Conservation (phyloP, 2,797 vertebrate species). For the Nasua narica region DNA sequence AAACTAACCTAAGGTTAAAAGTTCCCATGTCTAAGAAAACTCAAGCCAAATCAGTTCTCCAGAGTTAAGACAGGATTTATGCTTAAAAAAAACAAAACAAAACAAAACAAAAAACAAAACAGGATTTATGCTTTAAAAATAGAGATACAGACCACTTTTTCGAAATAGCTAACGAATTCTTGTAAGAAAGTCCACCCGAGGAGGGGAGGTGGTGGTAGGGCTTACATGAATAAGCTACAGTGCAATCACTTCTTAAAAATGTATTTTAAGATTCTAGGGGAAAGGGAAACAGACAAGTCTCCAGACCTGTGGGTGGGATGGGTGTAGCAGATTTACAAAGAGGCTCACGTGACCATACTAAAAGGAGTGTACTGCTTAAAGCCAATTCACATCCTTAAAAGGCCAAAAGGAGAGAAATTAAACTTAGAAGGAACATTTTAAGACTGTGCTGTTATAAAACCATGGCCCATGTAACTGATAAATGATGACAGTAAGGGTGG, state of each 20-base stretch:
- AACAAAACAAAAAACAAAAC: too few relatives aligned
- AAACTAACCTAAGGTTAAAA: slow-evolving; percentile 5
- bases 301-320: slow-evolving; percentile 47
- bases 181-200: slow-evolving; percentile 10
- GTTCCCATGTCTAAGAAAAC: slow-evolving; percentile 44
- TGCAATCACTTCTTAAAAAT: slow-evolving; percentile 27
- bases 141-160: slow-evolving; percentile 34
- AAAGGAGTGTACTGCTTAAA: not conserved
- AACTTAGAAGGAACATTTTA: slow-evolving; percentile 56
- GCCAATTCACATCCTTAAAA: slow-evolving; percentile 71
- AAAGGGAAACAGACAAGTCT: slow-evolving; percentile 44
- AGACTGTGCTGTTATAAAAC: slow-evolving; percentile 42
- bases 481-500: not conserved
- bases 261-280: slow-evolving; percentile 29
- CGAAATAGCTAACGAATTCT: slow-evolving; percentile 48
- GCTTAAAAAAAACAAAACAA: slow-evolving; percentile 6
- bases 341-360: not conserved
- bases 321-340: not conserved
- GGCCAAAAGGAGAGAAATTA: slow-evolving; percentile 62
- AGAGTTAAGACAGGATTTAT: slow-evolving; percentile 46
- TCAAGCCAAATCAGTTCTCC: slow-evolving; percentile 26
- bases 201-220: not conserved
- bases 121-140: slow-evolving; percentile 56
- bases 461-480: slow-evolving; percentile 23
- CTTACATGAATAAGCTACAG: not conserved